phyloP scores from a whole-genome alignment of 2,888 invertebrate genomes.

The Apamea anceps region DNA sequence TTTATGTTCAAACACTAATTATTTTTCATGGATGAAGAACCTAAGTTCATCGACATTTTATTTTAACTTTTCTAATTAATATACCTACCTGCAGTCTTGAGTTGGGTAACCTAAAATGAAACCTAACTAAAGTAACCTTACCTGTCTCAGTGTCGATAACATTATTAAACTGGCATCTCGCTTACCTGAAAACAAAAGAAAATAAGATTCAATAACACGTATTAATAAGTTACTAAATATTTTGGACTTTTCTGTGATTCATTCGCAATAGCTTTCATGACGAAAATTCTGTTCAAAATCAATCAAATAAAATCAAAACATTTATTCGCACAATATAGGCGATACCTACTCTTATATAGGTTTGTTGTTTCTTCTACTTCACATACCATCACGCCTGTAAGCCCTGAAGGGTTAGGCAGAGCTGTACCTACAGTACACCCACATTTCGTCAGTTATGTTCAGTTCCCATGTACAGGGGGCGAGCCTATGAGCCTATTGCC shows the following conservation, averaged over 20 bases:
- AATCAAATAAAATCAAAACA: neutral
- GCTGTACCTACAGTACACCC: neutral
- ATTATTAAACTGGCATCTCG: constrained; percentile 2
- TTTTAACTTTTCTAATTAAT: neutral
- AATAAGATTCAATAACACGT: neutral
- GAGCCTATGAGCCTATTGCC: neutral
- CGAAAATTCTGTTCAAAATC: neutral
- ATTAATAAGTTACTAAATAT: neutral
- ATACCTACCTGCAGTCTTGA: neutral
- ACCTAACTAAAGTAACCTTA: constrained; percentile 12
- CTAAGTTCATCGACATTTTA: constrained; percentile 8
- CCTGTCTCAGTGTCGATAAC: neutral
- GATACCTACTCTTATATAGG: neutral
- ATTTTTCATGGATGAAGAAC: neutral
- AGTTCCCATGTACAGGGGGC: neutral
- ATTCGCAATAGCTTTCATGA: neutral
- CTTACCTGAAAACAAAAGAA: constrained; percentile 65
- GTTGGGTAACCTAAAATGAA: constrained; percentile 22
- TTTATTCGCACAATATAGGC: neutral
- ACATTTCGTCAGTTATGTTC: neutral
- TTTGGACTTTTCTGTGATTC: neutral
- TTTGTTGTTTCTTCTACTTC: neutral
- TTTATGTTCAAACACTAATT: neutral
- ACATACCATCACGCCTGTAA: neutral
- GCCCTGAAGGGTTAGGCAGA: neutral